Evolutionary conservation across 2,113 vertebrate genomes (phyloP), one percentile per base, ranked within the genome.

Genomic region (Glaucidium brasilianum): DNA sequence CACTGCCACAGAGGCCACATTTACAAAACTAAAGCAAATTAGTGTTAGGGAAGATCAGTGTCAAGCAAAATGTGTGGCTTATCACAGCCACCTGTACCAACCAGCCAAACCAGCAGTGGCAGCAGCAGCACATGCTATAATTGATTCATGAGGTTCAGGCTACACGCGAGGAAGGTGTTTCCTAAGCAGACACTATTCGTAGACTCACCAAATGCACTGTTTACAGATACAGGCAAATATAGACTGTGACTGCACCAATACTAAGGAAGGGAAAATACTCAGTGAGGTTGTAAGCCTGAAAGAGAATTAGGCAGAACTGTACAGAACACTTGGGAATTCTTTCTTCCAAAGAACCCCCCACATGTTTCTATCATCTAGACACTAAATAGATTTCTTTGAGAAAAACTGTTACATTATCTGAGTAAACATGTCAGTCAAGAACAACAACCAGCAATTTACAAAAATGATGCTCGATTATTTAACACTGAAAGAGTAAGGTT

Each of bases 371-470:
- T 95, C 97, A 97, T 98, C 94, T 49, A 97, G 96, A 97, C 97
- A 94, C 96, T 98, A 98, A 98, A 95, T 97, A 98, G 97, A 96
- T 97, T 98, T 98, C 96, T 98, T 97, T 94, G 94, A 98, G 95
- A 98, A 98, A 97, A 98, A 96, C 97, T 98, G 97, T 96, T 98
- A 98, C 89, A 95, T 95, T 98, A 98, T 98, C 98, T 97, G 91
- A 92, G 96, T 98, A 98, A 98, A 98, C 97, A 98, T 97, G 98
- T 90, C 98, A 98, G 82, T 98, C 98, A 98, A 96, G 97, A 94
- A 96, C 95, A 98, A 97, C 95, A 98, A 98, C 97, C 96, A 97
- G 97, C 96, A 98, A 98, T 98, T 98, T 97, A 96, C 84, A 97
- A 96, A 97, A 98, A 97, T 85, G 94, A 98, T 96, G 96, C 97